Evolutionary conservation across 2,797 vertebrate genomes (phyloP).

Genomic region (Pristis pectinata): DNA sequence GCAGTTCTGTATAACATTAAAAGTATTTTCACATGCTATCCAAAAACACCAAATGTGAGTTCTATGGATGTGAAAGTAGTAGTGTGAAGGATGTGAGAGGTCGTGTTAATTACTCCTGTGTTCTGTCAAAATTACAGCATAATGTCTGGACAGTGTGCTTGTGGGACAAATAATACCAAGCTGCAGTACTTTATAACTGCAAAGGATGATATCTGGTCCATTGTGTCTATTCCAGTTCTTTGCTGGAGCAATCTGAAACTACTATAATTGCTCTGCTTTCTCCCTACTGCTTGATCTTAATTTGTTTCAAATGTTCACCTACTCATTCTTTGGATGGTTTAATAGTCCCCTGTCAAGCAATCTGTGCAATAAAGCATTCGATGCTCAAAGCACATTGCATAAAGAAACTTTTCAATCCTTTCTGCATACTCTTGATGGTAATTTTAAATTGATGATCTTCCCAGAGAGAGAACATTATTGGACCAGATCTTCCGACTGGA

Average conservation of each 20-base stretch:
- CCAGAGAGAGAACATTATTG: no score
- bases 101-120: neutral
- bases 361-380: no score
- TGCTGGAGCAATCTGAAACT: neutral
- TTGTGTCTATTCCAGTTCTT: neutral
- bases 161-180: neutral
- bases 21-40: neutral
- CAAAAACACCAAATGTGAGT: neutral
- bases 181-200: neutral
- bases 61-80: neutral
- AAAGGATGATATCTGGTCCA: neutral
- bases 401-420: no score
- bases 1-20: neutral
- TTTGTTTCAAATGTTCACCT: no score
- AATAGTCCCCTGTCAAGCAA: no score
- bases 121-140: neutral
- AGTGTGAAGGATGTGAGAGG: neutral
- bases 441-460: no score
- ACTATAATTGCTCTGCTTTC: no score
- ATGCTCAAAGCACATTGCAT: no score
- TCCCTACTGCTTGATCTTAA: no score
- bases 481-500: no score
- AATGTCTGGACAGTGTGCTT: neutral
- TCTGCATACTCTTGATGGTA: no score
- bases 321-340: no score